Evolutionary conservation across 2,113 vertebrate genomes (phyloP), one percentile per base, ranked within the genome.

Genomic region (Pteruthius melanotis): DNA sequence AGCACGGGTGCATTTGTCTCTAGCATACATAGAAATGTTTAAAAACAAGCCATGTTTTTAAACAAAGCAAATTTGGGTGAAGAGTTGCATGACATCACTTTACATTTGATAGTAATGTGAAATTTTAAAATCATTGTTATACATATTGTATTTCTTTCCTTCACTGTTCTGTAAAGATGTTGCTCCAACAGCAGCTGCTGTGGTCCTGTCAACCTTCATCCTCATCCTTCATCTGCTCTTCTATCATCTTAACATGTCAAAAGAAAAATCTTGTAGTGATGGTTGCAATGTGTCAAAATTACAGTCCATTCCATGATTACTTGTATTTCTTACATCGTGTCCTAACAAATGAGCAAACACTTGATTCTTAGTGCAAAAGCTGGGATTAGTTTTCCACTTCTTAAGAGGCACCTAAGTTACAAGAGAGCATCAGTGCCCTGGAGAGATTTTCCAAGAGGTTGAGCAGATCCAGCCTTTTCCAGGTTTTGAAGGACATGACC

Each of bases 381-480:
- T 81, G 10, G 11, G 22, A 88, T 83, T 88, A 83, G 22, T 61
- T 83, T 94, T 95, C 68, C 23, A 52, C 22, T 91, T 83, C 63
- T 85, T 66, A 83, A 88, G 31, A 77, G 45, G 31, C 24, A 24
- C 4, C 24, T 94, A 83, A 83, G 16, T 54, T 90, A 45, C 7
- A 60, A 68, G 83, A 74, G 19, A 74, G 37, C 54, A 88, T 96
- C 82, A 61, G 75, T 84, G 87, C 94, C 93, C 94, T 91, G 82
- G 59, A 94, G 96, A 95, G 81, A 89, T 96, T 96, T 96, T 95
- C 95, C 96, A 95, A 90, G 50, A 83, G 59, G 19, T 15, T 83
- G 64, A 52, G 24, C 75, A 85, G 59, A 86, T 85, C 82, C 56
- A 94, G 82, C 24, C 47, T 59, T 95, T 95, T 96, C 92, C 87